phyloP scores from a whole-genome alignment of 1,140 invertebrate species.

The Bombus confusus region DNA sequence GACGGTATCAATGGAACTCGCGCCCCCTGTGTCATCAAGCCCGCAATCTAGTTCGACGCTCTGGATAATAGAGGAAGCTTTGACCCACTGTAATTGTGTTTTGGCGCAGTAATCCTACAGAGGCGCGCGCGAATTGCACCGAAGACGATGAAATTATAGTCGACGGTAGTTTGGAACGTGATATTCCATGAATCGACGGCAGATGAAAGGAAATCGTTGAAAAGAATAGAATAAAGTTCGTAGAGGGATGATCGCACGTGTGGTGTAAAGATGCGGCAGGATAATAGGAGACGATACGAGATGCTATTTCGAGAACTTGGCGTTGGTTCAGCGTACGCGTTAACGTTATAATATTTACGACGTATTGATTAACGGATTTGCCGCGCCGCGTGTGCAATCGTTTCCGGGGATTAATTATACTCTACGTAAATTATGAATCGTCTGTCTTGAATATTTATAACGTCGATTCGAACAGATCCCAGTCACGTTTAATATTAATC shows the following conservation, averaged over 20 bases:
- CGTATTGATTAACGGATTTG: slow-evolving; percentile 37
- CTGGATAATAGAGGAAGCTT: slow-evolving; percentile 35
- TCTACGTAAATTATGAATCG: slow-evolving; percentile 44
- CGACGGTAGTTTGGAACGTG: neutral
- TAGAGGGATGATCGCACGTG: neutral
- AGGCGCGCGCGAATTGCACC: slow-evolving; percentile 5
- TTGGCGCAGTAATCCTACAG: slow-evolving; percentile 26
- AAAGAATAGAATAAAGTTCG: too few relatives aligned
- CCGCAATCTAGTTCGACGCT: slow-evolving; percentile 39
- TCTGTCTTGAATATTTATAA: slow-evolving; percentile 45
- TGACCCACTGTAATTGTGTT: slow-evolving; percentile 49
- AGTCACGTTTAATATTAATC: slow-evolving; percentile 36
- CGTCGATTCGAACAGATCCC: neutral
- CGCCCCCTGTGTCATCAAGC: slow-evolving; percentile 22
- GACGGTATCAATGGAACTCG: neutral
- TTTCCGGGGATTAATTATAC: slow-evolving; percentile 44
- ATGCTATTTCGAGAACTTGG: neutral
- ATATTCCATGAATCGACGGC: neutral
- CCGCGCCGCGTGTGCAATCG: neutral
- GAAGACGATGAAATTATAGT: slow-evolving; percentile 36
- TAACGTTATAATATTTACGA: slow-evolving; percentile 25
- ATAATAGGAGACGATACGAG: neutral
- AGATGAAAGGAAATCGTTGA: too few relatives aligned
- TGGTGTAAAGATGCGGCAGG: neutral
- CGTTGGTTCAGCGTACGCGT: neutral